Evolutionary conservation across 2,888 invertebrate genomes (phyloP), one percentile per base, ranked within the genome.

Genomic region (Salticus scenicus): DNA sequence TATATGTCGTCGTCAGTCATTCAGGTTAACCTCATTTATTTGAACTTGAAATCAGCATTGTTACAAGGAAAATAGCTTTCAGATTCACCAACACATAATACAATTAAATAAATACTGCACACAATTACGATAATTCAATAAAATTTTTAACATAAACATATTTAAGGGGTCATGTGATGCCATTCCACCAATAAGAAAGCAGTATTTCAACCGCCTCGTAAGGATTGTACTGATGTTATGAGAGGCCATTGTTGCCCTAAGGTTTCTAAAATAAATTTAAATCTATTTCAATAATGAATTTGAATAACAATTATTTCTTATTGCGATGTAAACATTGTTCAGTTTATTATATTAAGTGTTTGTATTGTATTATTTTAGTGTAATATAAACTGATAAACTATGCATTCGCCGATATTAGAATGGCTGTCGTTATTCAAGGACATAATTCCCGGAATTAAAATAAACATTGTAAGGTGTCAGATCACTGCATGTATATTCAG

Each of bases 261-360:
- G 75, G 64, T 57, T 42, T 63, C 69, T 88, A 84, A 90, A 91
- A 91, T 90, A 90, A 90, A 90, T 90, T 89, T 90, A 90, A 90
- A 91, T 91, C 91, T 90, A 90, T 90, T 90, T 91, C 91, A 90
- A 91, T 91, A 91, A 93, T 92, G 92, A 92, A 92, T 90, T 91
- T 91, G 90, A 91, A 91, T 90, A 91, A 91, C 91, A 92, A 92
- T 92, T 91, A 91, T 90, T 90, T 90, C 89, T 90, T 91, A 90
- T 91, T 91, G 91, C 90, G 90, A 90, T 91, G 90, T 90, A 90
- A 91, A 90, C 91, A 91, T 91, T 90, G 90, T 90, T 91, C 91
- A 90, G 90, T 90, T 90, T 90, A 90, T 90, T 90, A 89, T 90
- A 90, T 89, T 89, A 90, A 90, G 91, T 91, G 91, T 91, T 92